These are phyloP conservation scores for Sarcophaga rosellei DNA, from an alignment of 2,888 invertebrate species.

Conservation along the genomic window DNA sequence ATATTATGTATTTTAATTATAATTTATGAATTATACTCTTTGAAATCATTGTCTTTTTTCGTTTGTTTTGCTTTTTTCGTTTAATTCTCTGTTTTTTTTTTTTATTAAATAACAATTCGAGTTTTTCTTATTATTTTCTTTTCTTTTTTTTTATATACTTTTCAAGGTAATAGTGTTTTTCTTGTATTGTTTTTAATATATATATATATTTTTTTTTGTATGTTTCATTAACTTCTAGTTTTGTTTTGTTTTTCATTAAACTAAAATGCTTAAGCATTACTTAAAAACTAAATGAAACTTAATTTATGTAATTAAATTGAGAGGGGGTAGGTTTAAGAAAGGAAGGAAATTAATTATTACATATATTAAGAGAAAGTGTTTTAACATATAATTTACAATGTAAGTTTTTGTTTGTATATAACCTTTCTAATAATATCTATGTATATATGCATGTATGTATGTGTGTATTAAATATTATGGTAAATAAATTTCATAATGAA, in stretches of 20 bases:
- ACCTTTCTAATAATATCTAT: no score
- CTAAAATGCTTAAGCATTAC: constrained; percentile 61
- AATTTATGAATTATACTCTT: constrained; percentile 46
- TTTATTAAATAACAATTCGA: constrained; percentile 66
- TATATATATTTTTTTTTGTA: constrained; percentile 27
- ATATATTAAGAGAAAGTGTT: background rate
- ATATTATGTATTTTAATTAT: background rate
- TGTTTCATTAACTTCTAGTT: constrained; percentile 15
- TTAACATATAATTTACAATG: constrained; percentile 58
- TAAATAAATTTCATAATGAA: constrained; percentile 23
- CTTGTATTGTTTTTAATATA: constrained; percentile 31
- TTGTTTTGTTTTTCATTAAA: constrained; percentile 47
- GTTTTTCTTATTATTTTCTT: constrained; percentile 32
- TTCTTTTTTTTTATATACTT: constrained; percentile 27
- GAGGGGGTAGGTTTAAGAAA: no score
- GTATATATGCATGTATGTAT: no score
- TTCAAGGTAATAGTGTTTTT: constrained; percentile 67
- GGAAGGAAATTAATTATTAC: background rate
- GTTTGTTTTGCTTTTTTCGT: constrained; percentile 69
- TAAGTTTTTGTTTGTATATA: background rate
- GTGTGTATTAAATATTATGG: constrained; percentile 9
- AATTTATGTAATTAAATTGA: background rate
- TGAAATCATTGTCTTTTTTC: constrained; percentile 67
- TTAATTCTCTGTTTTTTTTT: constrained; percentile 54
- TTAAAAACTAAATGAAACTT: constrained; percentile 67